Percentiles rank a stretch among this genome's conserved stretches.
phyloP scores from a whole-genome alignment of 2,888 invertebrate genomes.

The Tortricodes alternella region DNA sequence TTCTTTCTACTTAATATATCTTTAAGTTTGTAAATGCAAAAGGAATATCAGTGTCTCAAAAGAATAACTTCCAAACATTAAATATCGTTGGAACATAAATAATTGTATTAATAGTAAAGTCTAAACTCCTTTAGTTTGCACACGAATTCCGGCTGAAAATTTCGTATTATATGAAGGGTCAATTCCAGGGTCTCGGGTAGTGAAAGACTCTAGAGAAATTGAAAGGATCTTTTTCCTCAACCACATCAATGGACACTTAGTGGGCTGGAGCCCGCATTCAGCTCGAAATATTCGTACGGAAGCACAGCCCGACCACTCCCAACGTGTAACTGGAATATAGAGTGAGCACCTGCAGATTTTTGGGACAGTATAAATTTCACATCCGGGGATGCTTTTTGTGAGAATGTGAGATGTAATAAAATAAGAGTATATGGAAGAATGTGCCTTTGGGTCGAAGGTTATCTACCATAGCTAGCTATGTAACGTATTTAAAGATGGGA shows the following conservation, averaged over 20 bases:
- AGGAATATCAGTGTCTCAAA: no score
- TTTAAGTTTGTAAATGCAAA: no score
- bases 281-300: not conserved
- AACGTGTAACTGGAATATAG: constrained; percentile 17
- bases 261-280: constrained; percentile 7
- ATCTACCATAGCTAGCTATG: no score
- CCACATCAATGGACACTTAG: constrained; percentile 23
- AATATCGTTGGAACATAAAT: no score
- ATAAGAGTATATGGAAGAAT: not conserved
- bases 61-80: no score
- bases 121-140: not conserved
- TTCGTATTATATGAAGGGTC: constrained; percentile 8
- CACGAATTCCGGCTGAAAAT: constrained; percentile 10
- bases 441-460: no score
- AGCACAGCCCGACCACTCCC: not conserved
- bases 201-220: constrained; percentile 40
- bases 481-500: no score
- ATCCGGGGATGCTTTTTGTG: constrained; percentile 13
- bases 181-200: constrained; percentile 25
- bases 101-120: not conserved
- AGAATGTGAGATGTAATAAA: not conserved
- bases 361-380: constrained; percentile 24
- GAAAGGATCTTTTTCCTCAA: constrained; percentile 32
- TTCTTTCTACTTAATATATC: no score
- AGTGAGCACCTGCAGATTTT: constrained; percentile 9